Conservation (phyloP, 2,113 vertebrate species). For the Dendrocopos noguchii region DNA sequence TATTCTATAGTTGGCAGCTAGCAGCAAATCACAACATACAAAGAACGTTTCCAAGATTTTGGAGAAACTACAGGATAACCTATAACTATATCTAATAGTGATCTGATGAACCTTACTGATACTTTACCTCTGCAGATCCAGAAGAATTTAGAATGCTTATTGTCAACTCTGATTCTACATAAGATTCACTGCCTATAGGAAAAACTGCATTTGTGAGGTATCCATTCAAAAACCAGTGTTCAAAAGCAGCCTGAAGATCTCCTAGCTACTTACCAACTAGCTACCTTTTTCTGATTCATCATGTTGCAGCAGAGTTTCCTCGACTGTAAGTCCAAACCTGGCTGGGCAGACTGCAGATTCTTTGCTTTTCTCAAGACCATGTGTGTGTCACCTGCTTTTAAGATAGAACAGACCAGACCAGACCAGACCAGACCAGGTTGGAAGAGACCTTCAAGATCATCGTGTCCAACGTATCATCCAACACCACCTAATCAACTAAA, state of each 20-base stretch:
- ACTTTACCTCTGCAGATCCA: neutral
- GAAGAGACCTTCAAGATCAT: no score
- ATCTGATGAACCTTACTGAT: neutral
- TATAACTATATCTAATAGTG: neutral
- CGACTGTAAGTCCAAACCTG: neutral
- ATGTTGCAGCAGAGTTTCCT: neutral
- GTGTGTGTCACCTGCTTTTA: no score
- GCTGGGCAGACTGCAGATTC: neutral
- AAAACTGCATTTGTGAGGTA: neutral
- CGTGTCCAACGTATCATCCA: no score
- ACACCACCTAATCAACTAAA: no score
- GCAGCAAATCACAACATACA: neutral
- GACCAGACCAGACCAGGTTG: no score
- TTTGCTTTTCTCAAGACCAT: neutral
- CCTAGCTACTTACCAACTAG: neutral
- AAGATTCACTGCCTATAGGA: neutral
- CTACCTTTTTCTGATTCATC: neutral
- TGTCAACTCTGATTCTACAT: neutral
- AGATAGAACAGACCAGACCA: no score
- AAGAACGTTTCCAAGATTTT: slow-evolving; percentile 5
- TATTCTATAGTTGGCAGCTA: neutral
- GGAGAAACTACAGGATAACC: slow-evolving; percentile 46
- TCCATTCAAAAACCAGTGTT: neutral
- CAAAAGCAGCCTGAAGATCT: neutral
- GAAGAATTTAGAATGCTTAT: neutral